Conservation (phyloP, 2,888 invertebrate genomes). For the Pteria penguin region DNA sequence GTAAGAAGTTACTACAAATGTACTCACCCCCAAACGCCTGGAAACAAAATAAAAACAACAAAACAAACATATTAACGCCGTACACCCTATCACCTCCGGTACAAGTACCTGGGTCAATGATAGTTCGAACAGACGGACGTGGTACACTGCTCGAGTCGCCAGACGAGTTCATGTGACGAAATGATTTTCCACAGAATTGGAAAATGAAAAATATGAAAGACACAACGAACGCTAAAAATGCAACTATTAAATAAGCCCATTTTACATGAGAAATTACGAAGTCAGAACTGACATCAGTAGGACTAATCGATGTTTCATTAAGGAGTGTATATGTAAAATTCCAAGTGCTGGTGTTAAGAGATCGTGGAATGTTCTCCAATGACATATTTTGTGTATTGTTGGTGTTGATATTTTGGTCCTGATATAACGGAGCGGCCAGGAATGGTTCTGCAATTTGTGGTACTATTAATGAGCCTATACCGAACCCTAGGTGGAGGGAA, state of each 20-base stretch:
- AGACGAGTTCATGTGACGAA: background rate
- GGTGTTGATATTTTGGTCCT: background rate
- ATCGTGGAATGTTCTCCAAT: too few species aligned
- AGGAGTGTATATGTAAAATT: too few species aligned
- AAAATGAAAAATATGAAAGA: background rate
- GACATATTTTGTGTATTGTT: background rate
- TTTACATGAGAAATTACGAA: too few species aligned
- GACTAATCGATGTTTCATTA: too few species aligned
- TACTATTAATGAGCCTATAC: slow-evolving; percentile 66
- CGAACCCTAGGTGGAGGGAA: slow-evolving; percentile 67
- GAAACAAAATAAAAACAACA: slow-evolving; percentile 9
- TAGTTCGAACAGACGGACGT: background rate
- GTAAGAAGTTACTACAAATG: slow-evolving; percentile 1
- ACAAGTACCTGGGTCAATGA: slow-evolving; percentile 6
- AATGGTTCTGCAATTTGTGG: slow-evolving; percentile 66
- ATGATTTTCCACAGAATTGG: slow-evolving; percentile 3
- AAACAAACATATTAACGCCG: slow-evolving; percentile 3
- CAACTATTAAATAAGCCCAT: background rate
- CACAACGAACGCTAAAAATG: background rate
- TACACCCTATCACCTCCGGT: slow-evolving; percentile 1
- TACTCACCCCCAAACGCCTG: background rate
- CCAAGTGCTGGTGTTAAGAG: too few species aligned
- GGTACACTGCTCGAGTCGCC: background rate
- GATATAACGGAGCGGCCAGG: slow-evolving; percentile 47
- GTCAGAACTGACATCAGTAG: too few species aligned